Conservation (phyloP, 1,140 invertebrate genomes). For the Drosophila seguyi region DNA sequence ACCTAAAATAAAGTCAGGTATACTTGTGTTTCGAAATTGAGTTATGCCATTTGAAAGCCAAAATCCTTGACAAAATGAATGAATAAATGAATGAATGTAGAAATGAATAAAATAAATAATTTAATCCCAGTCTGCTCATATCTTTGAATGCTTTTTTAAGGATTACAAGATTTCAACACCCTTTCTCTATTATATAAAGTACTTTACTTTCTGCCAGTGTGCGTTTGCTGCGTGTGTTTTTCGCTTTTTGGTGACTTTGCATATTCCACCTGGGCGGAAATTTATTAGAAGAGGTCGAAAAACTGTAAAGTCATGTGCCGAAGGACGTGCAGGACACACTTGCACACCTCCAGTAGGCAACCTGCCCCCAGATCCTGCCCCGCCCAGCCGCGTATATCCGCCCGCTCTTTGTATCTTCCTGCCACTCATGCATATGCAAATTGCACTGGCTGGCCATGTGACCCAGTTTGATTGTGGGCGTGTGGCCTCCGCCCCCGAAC, state of each 20-base stretch:
- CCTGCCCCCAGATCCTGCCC: constrained; percentile 2
- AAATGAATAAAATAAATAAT: neutral
- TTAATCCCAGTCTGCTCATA: neutral
- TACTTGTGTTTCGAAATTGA: too few species aligned
- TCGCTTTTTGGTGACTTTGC: constrained; percentile 66
- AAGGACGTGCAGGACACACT: constrained; percentile 52
- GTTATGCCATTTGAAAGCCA: too few species aligned
- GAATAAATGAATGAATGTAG: too few species aligned
- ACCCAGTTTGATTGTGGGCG: constrained; percentile 80
- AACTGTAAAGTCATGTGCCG: constrained; percentile 68
- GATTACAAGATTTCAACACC: too few species aligned
- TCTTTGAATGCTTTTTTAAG: too few species aligned
- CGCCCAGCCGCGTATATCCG: neutral
- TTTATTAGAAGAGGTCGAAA: constrained; percentile 78
- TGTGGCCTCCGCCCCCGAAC: constrained; percentile 12
- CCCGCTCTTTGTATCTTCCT: constrained; percentile 46
- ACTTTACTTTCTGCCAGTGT: neutral
- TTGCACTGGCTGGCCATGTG: constrained; percentile 68
- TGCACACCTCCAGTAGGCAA: constrained; percentile 33
- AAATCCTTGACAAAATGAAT: too few species aligned
- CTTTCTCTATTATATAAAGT: neutral
- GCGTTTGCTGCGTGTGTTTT: constrained; percentile 39
- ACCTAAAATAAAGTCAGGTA: too few species aligned
- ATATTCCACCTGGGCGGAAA: constrained; percentile 64
- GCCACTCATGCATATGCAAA: constrained; percentile 76